Evolutionary conservation across 1,140 invertebrate species (phyloP), one percentile per base, ranked within the genome.

Genomic region (Tigriopus japonicus): DNA sequence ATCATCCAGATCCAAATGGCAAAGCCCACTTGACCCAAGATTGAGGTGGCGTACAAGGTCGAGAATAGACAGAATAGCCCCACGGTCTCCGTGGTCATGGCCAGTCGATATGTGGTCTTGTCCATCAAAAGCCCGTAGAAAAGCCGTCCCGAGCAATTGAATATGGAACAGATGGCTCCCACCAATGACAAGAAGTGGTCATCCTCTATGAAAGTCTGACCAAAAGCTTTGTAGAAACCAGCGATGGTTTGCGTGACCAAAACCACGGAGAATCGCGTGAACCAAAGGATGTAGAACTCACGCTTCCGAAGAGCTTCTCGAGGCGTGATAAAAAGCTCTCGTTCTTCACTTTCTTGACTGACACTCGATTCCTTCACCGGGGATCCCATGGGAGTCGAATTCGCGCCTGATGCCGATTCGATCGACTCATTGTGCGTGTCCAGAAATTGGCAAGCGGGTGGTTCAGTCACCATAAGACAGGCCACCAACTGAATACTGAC

Each of bases 91-190:
- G 53, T 54, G 19, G 43, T 24, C 59, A 61, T 61, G 13, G 59
- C 52, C 19, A 55, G 66, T 65, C 67, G 70, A 61, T 70, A 72
- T 14, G 67, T 69, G 35, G 63, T 64, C 54, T 62, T 69, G 59
- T 74, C 73, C 21, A 68, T 67, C 5, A 74, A n/a, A 19, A 59
- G 41, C 6, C 73, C 73, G 71, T 73, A 75, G 54, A 71, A 56
- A 12, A 75, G 66, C 28, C 73, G 56, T 6, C 73, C 72, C 24
- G 21, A 62, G 28, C 69, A 70, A 66, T 75, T 75, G 65, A 69
- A 72, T n/a, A 73, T 62, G 12, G 72, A 69, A 19, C 71, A 66
- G 23, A 74, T 64, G 0, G 72, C 67, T 14, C 72, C 72, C 5
- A 75, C 71, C 15, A 70, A 62, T 0, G 72, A 68, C 41, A 74